Evolutionary conservation across 2,113 vertebrate species (phyloP), one percentile per base, ranked within the genome.

Genomic region (Siphamia tubifer): DNA sequence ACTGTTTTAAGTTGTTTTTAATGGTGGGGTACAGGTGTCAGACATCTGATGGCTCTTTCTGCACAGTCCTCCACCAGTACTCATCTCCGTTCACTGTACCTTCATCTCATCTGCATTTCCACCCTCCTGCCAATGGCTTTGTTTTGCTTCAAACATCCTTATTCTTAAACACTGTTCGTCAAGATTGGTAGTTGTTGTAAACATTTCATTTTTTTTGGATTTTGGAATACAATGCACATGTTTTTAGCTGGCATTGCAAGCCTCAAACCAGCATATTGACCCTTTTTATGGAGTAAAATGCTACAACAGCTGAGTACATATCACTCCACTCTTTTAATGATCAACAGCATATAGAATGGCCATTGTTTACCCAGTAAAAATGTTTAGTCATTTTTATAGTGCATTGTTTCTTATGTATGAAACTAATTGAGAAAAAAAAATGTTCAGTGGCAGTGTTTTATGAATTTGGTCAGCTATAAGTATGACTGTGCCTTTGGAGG

Each of bases 401-500:
- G 81, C 86, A 79, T 85, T 64, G 76, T 89, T 90, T 87, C 77
- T 85, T 81, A 88, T 85, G 84, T 84, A 87, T 69, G 87, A 87
- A 85, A 81, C 68, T 65, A 79, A 70, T 15, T 58, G 62, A 74
- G 54, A 56, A 68, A 72, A 36, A 54, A 77, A 65, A 83, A 80
- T 87, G 86, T 85, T 82, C 75, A 77, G 86, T 89, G 84, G 89
- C 87, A 85, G 86, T 92, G 90, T 91, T 91, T 91, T 81, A 79
- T 87, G 88, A 90, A 90, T 92, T 85, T 90, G 88, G 83, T 90
- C 82, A 89, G 84, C 88, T 88, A 69, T 85, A 81, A 86, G 86
- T 87, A 91, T 90, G 91, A 90, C 88, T 91, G 92, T 93, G 91
- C 91, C 92, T 93, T 93, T 92, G 91, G 88, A 91, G 90, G 85